These are phyloP conservation scores for Seira sanloemensis DNA, from an alignment of 2,888 invertebrate genomes.

Conservation along the genomic window DNA sequence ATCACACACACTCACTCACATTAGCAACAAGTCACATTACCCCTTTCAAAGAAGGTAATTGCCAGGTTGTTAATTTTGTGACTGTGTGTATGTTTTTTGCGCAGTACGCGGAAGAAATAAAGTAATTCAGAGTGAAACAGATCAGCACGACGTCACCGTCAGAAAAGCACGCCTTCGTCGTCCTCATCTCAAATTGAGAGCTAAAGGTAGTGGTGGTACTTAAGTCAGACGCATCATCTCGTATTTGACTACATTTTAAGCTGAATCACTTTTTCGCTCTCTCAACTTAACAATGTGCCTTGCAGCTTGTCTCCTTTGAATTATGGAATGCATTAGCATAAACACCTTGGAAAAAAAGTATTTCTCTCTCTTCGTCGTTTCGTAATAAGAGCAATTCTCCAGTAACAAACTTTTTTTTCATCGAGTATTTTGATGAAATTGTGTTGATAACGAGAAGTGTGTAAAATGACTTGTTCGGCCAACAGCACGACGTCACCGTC, in stretches of 20 bases:
- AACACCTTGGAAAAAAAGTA: constrained; percentile 10
- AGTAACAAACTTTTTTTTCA: too few relatives aligned
- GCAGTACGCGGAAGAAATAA: constrained; percentile 1
- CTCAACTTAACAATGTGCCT: constrained; percentile 22
- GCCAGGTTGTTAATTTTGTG: too few relatives aligned
- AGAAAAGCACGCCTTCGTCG: background rate
- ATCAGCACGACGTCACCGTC: background rate
- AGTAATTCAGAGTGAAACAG: background rate
- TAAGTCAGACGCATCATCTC: background rate
- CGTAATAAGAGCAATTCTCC: constrained; percentile 4
- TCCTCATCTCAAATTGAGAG: too few relatives aligned
- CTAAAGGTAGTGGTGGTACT: background rate
- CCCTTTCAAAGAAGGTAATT: too few relatives aligned
- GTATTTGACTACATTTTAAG: background rate
- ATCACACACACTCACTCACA: too few relatives aligned
- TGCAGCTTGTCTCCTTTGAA: constrained; percentile 48
- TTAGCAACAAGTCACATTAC: too few relatives aligned
- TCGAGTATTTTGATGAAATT: constrained; percentile 4
- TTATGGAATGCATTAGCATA: constrained; percentile 51
- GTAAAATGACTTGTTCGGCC: background rate
- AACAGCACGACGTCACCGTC: background rate
- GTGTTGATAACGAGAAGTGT: background rate
- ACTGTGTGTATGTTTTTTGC: too few relatives aligned
- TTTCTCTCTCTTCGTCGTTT: background rate
- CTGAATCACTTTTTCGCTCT: too few relatives aligned